Evolutionary conservation across 1,140 invertebrate genomes (phyloP).

Genomic region (Drosophila watanabei): DNA sequence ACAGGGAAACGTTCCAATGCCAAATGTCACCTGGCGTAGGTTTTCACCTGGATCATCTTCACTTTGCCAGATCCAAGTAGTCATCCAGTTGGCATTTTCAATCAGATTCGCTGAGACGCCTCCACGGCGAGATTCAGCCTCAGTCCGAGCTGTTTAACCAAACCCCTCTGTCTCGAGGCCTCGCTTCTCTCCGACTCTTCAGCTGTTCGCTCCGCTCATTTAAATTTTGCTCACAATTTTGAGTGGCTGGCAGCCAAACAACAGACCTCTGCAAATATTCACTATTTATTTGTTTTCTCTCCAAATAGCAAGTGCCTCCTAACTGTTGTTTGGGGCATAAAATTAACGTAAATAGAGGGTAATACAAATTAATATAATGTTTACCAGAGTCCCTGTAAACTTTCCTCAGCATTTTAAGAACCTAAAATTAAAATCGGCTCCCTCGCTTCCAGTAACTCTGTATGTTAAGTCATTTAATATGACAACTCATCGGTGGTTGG

Average conservation of each 20-base stretch:
- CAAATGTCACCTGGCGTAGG: slow-evolving; percentile 45
- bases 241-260: slow-evolving; percentile 37
- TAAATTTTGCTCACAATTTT: slow-evolving; percentile 43
- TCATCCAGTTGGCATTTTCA: slow-evolving; percentile 70
- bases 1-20: slow-evolving; percentile 1
- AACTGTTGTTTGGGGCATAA: slow-evolving; percentile 47
- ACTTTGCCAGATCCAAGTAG: slow-evolving; percentile 10
- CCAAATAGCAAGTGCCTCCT: slow-evolving; percentile 24
- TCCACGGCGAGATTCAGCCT: slow-evolving; percentile 33
- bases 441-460: neutral
- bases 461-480: slow-evolving; percentile 24
- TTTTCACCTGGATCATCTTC: slow-evolving; percentile 35
- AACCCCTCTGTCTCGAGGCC: slow-evolving; percentile 31
- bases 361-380: neutral
- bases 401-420: neutral
- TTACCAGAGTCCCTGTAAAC: neutral
- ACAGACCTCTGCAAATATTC: slow-evolving; percentile 48
- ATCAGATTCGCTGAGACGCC: slow-evolving; percentile 42
- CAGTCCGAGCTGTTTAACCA: slow-evolving; percentile 22
- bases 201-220: slow-evolving; percentile 41
- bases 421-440: neutral
- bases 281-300: slow-evolving; percentile 61
- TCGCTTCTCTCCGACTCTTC: slow-evolving; percentile 21
- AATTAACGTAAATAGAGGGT: neutral
- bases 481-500: slow-evolving; percentile 24